Base-by-base conservation (phyloP, 30 jellyfish, hydroid and myxozoan genomes). In the Pseudorhiza aurosa region DNA sequence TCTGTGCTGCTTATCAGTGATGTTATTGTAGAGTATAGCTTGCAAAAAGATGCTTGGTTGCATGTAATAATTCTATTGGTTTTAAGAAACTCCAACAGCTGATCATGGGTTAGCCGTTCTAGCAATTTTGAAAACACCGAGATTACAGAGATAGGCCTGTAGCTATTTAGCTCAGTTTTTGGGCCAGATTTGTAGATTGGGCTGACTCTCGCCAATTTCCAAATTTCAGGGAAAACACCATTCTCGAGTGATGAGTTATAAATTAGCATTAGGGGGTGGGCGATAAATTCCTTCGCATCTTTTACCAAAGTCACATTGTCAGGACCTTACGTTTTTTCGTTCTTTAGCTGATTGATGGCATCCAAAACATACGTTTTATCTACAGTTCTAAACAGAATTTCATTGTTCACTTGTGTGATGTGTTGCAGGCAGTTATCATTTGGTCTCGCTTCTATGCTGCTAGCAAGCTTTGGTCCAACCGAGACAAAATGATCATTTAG, bases 391-490 rank as follows among this genome's bases (percentile, higher is more conserved):
- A n/a, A n/a, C n/a, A n/a, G n/a, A n/a, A 73, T 50, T 56, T 75
- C 88, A 30, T 57, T 58, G 78, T 75, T 58, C 35, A 55, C 88
- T 75, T 40, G 88, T 43, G 88, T 75, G 39, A 75, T 58, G 58
- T 75, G 78, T 43, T 75, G 88, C 68, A 75, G 42, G 88, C 83
- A 29, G 69, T 45, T 60, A 78, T 78, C 83, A 60, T 60, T 63
- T 60, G 90, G 82, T 65, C 83, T 78, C 83, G 73, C 31, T 49
- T 78, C 90, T 63, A 78, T 60, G 75, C 75, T 72, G 22, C 77
- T 73, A 3, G 87, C 77, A 0, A 45, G 90, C 75, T 63, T 78
- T 78, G 83, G 90, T 63, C 90, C 83, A 63, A 60, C 74, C 31
- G 75, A 42, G 74, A 59, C 83, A 64, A 78, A 78, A 47, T 77